phyloP scores from a whole-genome alignment of 2,888 invertebrate genomes.

The Bombylius major region DNA sequence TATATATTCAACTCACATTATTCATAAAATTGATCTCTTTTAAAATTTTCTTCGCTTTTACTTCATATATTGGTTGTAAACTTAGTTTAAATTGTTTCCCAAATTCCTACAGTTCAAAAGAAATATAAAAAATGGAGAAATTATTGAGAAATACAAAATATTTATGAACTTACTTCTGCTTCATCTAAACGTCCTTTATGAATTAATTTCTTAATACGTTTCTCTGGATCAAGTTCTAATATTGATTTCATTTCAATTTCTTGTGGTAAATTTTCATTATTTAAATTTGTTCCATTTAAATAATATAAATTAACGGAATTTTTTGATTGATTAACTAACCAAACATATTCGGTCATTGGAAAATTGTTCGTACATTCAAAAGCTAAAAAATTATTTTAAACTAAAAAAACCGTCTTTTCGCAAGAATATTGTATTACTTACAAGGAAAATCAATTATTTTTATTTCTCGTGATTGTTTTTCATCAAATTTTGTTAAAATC shows the following conservation, averaged over 20 bases:
- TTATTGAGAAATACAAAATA: neutral
- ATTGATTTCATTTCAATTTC: slow-evolving; percentile 32
- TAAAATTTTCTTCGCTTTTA: slow-evolving; percentile 28
- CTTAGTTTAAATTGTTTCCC: slow-evolving; percentile 31
- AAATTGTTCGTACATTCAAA: slow-evolving; percentile 29
- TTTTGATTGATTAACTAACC: slow-evolving; percentile 33
- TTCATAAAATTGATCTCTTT: slow-evolving; percentile 22
- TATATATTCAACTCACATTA: slow-evolving; percentile 16
- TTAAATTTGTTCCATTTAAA: slow-evolving; percentile 21
- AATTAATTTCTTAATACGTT: slow-evolving; percentile 33
- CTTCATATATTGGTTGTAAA: slow-evolving; percentile 33
- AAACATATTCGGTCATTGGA: slow-evolving; percentile 24
- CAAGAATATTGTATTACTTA: slow-evolving; percentile 15
- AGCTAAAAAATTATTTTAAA: slow-evolving; percentile 18
- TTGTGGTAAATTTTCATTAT: slow-evolving; percentile 20
- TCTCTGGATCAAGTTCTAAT: slow-evolving; percentile 32
- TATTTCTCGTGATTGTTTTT: slow-evolving; percentile 19
- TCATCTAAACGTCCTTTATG: slow-evolving; percentile 33
- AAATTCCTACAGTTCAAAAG: slow-evolving; percentile 23
- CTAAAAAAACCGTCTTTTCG: neutral
- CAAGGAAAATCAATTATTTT: slow-evolving; percentile 33
- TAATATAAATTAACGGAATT: slow-evolving; percentile 33
- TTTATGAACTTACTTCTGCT: slow-evolving; percentile 26
- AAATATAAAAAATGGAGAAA: neutral
- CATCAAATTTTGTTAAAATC: slow-evolving; percentile 23